Percentiles rank a stretch among this genome's conserved stretches.
Evolutionary conservation across 2,888 invertebrate genomes (phyloP).

Genomic region (Eupithecia exiguata): DNA sequence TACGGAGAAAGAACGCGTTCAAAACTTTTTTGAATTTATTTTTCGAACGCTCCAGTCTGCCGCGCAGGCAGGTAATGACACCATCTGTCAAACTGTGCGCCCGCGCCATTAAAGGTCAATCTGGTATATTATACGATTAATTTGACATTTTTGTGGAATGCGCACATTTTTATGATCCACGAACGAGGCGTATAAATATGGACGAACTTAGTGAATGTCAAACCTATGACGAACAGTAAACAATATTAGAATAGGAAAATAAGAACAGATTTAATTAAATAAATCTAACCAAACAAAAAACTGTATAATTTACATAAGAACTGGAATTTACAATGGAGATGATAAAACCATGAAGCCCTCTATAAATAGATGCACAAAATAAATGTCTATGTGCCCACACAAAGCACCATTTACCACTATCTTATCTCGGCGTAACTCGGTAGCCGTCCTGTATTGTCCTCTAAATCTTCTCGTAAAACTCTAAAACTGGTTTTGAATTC

Average conservation of each 20-base stretch:
- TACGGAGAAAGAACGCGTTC: conserved; percentile 52
- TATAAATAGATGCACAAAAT: conserved; percentile 38
- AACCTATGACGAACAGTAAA: conserved; percentile 15
- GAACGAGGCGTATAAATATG: conserved; percentile 15
- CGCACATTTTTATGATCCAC: conserved; percentile 36
- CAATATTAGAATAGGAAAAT: neutral
- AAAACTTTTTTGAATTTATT: conserved; percentile 47
- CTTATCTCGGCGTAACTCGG: conserved; percentile 69
- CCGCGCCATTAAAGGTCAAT: conserved; percentile 47
- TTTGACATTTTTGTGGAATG: conserved; percentile 38
- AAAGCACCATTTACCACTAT: conserved; percentile 67
- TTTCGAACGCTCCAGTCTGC: conserved; percentile 46
- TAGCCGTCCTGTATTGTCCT: conserved; percentile 64
- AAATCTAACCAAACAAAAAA: conserved; percentile 35
- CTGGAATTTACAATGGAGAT: conserved; percentile 40
- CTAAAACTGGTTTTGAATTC: conserved; percentile 59
- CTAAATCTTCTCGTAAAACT: conserved; percentile 66
- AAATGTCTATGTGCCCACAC: conserved; percentile 47
- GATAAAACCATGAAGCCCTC: conserved; percentile 36
- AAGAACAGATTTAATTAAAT: conserved; percentile 30
- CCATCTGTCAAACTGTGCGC: conserved; percentile 57
- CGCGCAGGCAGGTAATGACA: conserved; percentile 55
- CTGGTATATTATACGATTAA: conserved; percentile 40
- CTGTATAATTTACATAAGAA: conserved; percentile 37
- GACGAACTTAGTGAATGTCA: neutral